Conservation (phyloP, 1,140 invertebrate species). For the Spodoptera frugiperda region DNA sequence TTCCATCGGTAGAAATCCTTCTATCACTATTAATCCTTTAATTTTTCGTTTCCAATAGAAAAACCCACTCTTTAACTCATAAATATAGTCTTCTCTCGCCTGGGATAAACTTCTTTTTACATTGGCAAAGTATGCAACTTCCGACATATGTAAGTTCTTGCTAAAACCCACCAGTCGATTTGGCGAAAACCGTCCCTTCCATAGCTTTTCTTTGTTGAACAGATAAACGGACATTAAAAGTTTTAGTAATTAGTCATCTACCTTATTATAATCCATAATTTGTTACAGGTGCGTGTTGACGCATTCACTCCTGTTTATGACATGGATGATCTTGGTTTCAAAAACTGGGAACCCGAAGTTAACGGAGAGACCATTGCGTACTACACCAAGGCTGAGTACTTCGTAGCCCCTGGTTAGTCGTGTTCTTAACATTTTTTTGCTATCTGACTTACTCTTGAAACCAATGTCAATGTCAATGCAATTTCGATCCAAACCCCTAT, state of each 20-base stretch:
- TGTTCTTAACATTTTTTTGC: too few species aligned
- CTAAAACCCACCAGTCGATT: slow-evolving; percentile 68
- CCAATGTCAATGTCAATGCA: too few species aligned
- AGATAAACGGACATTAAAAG: slow-evolving; percentile 54
- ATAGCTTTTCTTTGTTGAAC: slow-evolving; percentile 64
- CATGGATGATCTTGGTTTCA: not conserved
- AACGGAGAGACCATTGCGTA: not conserved
- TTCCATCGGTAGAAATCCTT: slow-evolving; percentile 75
- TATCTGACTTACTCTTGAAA: too few species aligned
- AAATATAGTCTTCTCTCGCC: slow-evolving; percentile 66
- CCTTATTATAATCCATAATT: too few species aligned
- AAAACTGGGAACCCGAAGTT: not conserved
- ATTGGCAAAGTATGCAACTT: slow-evolving; percentile 61
- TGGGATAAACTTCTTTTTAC: slow-evolving; percentile 64
- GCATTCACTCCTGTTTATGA: not conserved
- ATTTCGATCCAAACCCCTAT: too few species aligned
- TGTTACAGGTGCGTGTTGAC: not conserved
- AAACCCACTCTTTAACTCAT: slow-evolving; percentile 73
- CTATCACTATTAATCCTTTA: slow-evolving; percentile 62
- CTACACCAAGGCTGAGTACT: not conserved
- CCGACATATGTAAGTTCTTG: slow-evolving; percentile 68
- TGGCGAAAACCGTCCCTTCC: slow-evolving; percentile 73
- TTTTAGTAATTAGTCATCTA: too few species aligned
- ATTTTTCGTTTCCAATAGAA: slow-evolving; percentile 76
- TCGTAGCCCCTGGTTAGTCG: not conserved